Base-by-base conservation (phyloP, 2,888 invertebrate species). In the Merodon equestris region DNA sequence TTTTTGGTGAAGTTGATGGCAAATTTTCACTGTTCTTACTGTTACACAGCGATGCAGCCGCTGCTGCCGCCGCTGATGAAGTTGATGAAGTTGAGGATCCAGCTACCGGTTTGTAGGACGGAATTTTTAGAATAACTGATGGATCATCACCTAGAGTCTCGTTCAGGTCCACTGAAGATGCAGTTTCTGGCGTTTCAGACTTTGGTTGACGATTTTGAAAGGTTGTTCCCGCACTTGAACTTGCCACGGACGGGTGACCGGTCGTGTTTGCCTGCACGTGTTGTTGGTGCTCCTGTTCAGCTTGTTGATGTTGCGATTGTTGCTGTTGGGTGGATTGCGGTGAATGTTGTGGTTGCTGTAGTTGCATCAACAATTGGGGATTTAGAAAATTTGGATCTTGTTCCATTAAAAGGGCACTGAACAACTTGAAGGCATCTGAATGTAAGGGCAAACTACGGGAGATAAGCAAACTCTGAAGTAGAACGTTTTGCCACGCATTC, bases 71-170 rank as follows among this genome's bases (percentile, higher is more conserved):
- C 13, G 82, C 61, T 13, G 81, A 71, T 15, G 68, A 53, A 27
- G 83, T 56, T 53, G 86, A 86, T 47, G 86, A 83, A 66, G 85
- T 85, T 64, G 86, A 84, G 54, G 88, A 85, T 64, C 87, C 88
- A 79, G 85, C 85, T 82, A 86, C 89, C 84, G 96, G 95, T 89
- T 93, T 94, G 90, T 95, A 96, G 92, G 96, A 96, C 91, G 97
- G 97, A 92, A 97, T 96, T 91, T 95, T 96, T 86, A 97, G 93
- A 90, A 96, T 96, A 90, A 95, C 94, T 60, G 93, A 91, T 75
- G 91, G 90, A 82, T 94, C 93, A 81, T 94, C 93, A 81, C 87
- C 86, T 68, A 77, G 81, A 36, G 83, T 82, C 76, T 89, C 89
- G 82, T 86, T 87, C 44, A 86, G 83, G 67, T 88, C 88, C 81